Evolutionary conservation across 2,113 vertebrate genomes (phyloP), one percentile per base, ranked within the genome.

Genomic region (Etheostoma spectabile): DNA sequence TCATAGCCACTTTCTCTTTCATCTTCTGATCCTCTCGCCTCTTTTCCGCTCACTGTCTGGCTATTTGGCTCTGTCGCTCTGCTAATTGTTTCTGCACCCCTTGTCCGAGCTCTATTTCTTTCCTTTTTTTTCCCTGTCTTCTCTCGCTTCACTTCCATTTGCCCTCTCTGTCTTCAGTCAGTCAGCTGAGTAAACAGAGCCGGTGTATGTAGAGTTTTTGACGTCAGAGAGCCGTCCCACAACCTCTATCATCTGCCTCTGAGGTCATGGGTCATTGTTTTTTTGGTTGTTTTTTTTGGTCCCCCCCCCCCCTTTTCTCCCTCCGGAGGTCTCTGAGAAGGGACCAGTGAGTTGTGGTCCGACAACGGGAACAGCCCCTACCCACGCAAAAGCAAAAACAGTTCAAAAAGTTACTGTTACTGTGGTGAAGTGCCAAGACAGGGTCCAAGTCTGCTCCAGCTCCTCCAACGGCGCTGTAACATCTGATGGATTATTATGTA

Each of bases 171-270:
- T 52, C 59, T 69, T 76, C 66, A 62, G 60, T 76, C 81, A 4
- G 72, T 92, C 91, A 92, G 91, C 91, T 94, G 91, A 87, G 76
- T 89, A 92, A 93, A 93, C 84, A 93, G 49, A 2, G 38, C 21
- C 14, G 45, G 10, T 87, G 74, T 76, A 35, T 86, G 38, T 16
- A 13, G n/a, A 57, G 30, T 74, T 53, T 51, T 45, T 88, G 75
- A 90, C 85, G 79, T 94, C 86, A 90, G 57, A 56, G 48, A 85
- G 57, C 18, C 27, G 8, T 90, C 84, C 89, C 85, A 83, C 63
- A 89, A 85, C 75, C 78, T 72, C 79, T 14, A 70, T 89, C 82
- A 69, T 80, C 55, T 76, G 84, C 56, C 55, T 35, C 71, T 22
- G n/a, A 74, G 91, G 89, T 86, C 87, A 62, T 3, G 19, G 88